A percentile compares a stretch with the other conserved stretches of the same genome.
phyloP scores from a whole-genome alignment of 2,113 vertebrate species.

The Myocastor coypus region DNA sequence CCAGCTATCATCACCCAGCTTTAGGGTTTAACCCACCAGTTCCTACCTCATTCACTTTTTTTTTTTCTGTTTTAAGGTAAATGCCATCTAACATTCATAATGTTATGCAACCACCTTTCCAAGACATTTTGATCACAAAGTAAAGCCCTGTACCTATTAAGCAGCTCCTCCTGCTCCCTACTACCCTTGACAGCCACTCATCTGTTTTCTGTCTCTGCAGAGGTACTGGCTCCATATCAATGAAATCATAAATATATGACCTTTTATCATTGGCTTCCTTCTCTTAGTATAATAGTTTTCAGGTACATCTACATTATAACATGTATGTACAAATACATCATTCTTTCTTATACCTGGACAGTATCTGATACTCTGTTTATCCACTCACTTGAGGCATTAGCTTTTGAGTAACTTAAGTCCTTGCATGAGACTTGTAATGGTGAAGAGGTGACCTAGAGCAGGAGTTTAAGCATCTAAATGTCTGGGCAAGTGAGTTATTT shows the following conservation, averaged over 20 bases:
- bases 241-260: rapidly evolving
- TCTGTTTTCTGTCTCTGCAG: not conserved
- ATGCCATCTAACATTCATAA: not conserved
- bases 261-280: not conserved
- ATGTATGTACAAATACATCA: too few relatives aligned
- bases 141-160: not conserved
- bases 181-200: not conserved
- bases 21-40: not conserved
- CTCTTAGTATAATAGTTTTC: not conserved
- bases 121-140: not conserved
- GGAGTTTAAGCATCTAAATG: not conserved
- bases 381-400: not conserved
- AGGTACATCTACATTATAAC: too few relatives aligned
- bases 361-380: not conserved
- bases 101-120: not conserved
- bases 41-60: not conserved
- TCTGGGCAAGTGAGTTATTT: not conserved
- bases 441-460: not conserved
- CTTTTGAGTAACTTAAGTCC: not conserved
- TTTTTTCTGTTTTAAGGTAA: not conserved
- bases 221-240: not conserved
- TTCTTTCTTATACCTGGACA: not conserved
- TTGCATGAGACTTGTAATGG: too few relatives aligned
- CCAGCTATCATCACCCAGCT: not conserved
- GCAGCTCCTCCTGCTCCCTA: rapidly evolving